Percentiles rank a stretch among this genome's conserved stretches.
Evolutionary conservation across 2,113 vertebrate species (phyloP).

Genomic region (Lamprotornis superbus): DNA sequence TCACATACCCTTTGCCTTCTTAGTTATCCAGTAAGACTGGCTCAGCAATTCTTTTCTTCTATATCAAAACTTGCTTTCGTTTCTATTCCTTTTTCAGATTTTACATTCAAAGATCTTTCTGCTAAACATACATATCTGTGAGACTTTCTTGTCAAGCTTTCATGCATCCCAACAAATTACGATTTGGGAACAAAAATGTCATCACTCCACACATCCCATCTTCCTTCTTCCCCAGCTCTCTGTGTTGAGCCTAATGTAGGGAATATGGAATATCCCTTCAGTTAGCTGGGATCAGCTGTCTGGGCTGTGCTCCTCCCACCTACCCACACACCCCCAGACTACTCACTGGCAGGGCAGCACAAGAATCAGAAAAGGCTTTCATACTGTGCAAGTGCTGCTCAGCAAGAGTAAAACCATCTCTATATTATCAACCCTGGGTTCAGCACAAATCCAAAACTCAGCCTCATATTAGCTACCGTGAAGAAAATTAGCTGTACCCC

Average conservation of each 20-base stretch:
- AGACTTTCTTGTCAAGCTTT: too few species aligned
- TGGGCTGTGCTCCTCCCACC: fast-evolving
- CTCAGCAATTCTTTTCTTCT: too few species aligned
- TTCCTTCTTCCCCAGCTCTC: neutral
- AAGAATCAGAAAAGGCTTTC: neutral
- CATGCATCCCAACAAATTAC: too few species aligned
- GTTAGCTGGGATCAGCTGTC: neutral
- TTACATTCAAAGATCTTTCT: too few species aligned
- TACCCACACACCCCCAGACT: neutral
- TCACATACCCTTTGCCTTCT: too few species aligned
- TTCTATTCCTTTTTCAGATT: too few species aligned
- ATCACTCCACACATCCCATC: neutral
- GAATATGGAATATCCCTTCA: neutral
- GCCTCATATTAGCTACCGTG: neutral
- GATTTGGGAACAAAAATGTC: neutral
- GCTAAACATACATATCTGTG: too few species aligned
- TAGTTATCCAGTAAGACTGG: too few species aligned
- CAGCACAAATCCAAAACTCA: neutral
- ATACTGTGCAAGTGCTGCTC: neutral
- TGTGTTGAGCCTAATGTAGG: neutral
- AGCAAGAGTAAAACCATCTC: neutral
- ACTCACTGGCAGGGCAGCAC: too few species aligned
- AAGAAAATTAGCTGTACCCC: neutral
- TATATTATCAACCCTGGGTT: neutral
- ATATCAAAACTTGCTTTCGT: too few species aligned